These are phyloP conservation scores for Nanorana parkeri DNA, from an alignment of 2,113 vertebrate species.

Conservation along the genomic window DNA sequence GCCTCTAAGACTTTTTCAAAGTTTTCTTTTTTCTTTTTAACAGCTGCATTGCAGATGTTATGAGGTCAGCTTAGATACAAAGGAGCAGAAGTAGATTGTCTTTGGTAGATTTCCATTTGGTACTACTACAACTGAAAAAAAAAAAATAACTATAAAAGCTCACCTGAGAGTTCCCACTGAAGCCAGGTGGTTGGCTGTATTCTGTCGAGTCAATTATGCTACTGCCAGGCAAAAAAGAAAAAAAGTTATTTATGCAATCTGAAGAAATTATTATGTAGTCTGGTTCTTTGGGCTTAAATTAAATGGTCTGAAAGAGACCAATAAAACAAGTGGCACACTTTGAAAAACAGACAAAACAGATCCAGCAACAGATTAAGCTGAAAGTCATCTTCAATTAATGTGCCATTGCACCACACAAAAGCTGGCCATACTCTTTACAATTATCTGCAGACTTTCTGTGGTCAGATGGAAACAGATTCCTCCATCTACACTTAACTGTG, in stretches of 20 bases:
- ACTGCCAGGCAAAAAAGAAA: conserved; percentile 74
- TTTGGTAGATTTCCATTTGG: too few relatives aligned
- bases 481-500: too few relatives aligned
- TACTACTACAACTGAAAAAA: background rate
- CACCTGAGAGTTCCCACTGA: conserved; percentile 91
- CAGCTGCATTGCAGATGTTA: too few relatives aligned
- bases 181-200: conserved; percentile 91
- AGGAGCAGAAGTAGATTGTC: too few relatives aligned
- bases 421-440: too few relatives aligned
- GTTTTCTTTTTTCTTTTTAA: too few relatives aligned
- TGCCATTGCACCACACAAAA: background rate
- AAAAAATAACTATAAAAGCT: conserved; percentile 40
- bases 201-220: conserved; percentile 94
- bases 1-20: too few relatives aligned
- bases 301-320: background rate
- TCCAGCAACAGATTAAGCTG: conserved; percentile 9
- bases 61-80: too few relatives aligned
- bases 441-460: too few relatives aligned
- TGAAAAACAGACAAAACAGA: conserved; percentile 7
- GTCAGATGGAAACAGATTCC: too few relatives aligned
- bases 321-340: background rate
- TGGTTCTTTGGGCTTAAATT: background rate
- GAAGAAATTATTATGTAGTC: too few relatives aligned
- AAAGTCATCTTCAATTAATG: conserved; percentile 11
- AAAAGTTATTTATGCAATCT: too few relatives aligned